Conservation (phyloP, 2,888 invertebrate genomes). For the Acrobeloides nanus region DNA sequence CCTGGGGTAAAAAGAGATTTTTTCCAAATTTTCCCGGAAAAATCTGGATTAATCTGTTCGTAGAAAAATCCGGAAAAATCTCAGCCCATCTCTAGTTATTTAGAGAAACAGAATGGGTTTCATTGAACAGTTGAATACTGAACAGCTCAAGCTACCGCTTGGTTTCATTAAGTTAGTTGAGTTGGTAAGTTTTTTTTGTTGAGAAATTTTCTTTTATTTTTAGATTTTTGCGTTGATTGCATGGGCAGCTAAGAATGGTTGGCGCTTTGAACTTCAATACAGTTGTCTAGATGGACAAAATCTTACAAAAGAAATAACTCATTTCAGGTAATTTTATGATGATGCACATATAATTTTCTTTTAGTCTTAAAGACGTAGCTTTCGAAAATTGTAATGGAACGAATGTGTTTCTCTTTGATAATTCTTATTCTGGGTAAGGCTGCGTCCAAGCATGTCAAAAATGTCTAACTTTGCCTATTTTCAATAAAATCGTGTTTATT, state of each 20-base stretch:
- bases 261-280: slow-evolving; percentile 30
- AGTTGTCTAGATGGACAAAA: slow-evolving; percentile 20
- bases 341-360: background rate
- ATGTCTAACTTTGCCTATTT: no score
- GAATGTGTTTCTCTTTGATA: no score
- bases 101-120: slow-evolving; percentile 14
- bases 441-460: no score
- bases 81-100: no score
- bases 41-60: no score
- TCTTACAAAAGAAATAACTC: slow-evolving; percentile 4
- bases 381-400: no score
- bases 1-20: no score
- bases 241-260: slow-evolving; percentile 38
- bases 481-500: no score
- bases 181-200: slow-evolving; percentile 31
- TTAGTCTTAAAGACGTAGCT: no score
- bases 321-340: slow-evolving; percentile 1
- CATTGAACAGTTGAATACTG: slow-evolving; percentile 25
- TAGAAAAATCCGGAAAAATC: no score
- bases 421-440: no score
- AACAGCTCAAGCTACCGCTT: slow-evolving; percentile 46
- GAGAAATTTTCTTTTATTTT: slow-evolving; percentile 3
- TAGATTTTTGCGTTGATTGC: slow-evolving; percentile 46
- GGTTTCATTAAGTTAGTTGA: slow-evolving; percentile 47
- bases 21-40: no score